Percentiles rank a stretch among this genome's conserved stretches.
These are phyloP conservation scores for Poliocrania exsul DNA, from an alignment of 2,797 vertebrate genomes.

Conservation along the genomic window DNA sequence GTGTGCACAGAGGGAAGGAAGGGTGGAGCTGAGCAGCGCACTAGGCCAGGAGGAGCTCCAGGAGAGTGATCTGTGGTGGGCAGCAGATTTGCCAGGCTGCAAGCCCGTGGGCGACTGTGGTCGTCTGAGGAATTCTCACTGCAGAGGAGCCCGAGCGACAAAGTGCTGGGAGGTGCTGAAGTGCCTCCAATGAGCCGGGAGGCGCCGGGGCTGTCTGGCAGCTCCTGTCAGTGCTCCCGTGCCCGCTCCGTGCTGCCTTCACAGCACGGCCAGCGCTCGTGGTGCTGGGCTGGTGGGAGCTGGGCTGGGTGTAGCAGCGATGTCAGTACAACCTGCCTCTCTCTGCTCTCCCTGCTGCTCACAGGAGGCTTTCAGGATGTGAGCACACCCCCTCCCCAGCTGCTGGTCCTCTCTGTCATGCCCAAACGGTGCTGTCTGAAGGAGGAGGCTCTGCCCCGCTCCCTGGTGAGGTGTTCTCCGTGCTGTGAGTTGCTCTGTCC, in stretches of 20 bases:
- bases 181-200: not conserved
- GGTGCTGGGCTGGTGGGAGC: accelerated
- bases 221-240: not conserved
- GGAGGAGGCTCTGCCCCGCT: not conserved
- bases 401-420: not conserved
- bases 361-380: not conserved
- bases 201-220: not conserved
- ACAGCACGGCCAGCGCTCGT: accelerated
- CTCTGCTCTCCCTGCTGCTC: not conserved
- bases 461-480: not conserved
- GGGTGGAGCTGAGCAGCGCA: accelerated
- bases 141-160: not conserved
- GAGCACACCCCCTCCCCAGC: not conserved
- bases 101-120: not conserved
- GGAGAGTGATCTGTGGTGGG: not conserved
- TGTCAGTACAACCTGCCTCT: not conserved
- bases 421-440: accelerated
- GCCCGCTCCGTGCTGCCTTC: not conserved
- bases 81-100: not conserved
- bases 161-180: not conserved
- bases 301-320: not conserved
- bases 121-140: not conserved
- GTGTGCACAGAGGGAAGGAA: accelerated
- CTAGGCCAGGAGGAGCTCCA: not conserved
- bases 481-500: not conserved